phyloP scores from a whole-genome alignment of 2,888 invertebrate genomes.

The Parnassius orleans region DNA sequence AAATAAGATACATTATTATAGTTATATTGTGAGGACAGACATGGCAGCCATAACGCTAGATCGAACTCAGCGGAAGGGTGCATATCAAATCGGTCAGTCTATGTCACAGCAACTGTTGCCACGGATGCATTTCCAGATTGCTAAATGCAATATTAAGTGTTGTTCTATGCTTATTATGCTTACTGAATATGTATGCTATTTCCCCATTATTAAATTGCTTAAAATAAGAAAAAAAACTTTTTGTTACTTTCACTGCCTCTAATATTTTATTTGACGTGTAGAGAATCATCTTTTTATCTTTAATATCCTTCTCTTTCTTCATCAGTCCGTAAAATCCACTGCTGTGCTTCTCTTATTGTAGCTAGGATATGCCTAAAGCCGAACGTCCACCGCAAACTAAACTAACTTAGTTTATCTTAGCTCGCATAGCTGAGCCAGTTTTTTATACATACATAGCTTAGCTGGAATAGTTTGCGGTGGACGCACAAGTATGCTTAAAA shows the following conservation, averaged over 20 bases:
- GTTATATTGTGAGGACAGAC: conserved; percentile 15
- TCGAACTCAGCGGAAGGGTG: conserved; percentile 59
- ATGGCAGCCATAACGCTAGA: conserved; percentile 35
- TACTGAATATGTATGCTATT: conserved; percentile 1
- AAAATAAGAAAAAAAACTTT: background rate
- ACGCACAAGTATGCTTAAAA: no score
- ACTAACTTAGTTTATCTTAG: no score
- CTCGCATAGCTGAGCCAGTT: no score
- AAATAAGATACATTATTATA: conserved; percentile 14
- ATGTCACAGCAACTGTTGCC: conserved; percentile 61
- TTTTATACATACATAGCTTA: no score
- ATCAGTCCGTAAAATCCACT: no score
- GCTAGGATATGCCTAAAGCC: no score
- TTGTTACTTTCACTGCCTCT: background rate
- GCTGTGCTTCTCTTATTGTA: no score
- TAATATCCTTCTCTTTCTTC: no score
- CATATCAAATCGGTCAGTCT: conserved; percentile 71
- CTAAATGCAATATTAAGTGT: conserved; percentile 69
- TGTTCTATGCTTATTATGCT: conserved; percentile 25
- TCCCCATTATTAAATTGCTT: conserved; percentile 1
- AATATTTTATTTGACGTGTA: no score
- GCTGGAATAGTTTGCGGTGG: no score
- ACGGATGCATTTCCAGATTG: conserved; percentile 67
- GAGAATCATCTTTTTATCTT: no score
- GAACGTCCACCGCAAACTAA: no score